Evolutionary conservation across 2,888 invertebrate species (phyloP), one percentile per base, ranked within the genome.

Genomic region (Chrysolina oricalcia): DNA sequence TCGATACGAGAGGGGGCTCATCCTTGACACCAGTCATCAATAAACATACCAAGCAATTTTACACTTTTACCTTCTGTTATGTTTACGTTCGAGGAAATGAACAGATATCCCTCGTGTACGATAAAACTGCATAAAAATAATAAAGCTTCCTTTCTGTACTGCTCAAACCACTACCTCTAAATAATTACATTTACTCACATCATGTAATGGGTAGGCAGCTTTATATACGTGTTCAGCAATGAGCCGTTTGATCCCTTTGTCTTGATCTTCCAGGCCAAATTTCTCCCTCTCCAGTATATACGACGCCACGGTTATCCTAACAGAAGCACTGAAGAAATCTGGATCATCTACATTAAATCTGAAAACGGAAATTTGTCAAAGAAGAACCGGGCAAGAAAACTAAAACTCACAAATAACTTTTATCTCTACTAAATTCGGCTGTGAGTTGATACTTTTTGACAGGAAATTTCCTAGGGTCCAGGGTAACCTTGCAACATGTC

Each of bases 121-220:
- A n/a, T n/a, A n/a, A n/a, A n/a, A n/a, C n/a, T n/a, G n/a, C n/a
- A n/a, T n/a, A n/a, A n/a, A n/a, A n/a, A n/a, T n/a, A n/a, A n/a
- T n/a, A n/a, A n/a, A n/a, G n/a, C n/a, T n/a, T n/a, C n/a, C n/a
- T n/a, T n/a, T n/a, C n/a, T n/a, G n/a, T n/a, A n/a, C n/a, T n/a
- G n/a, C n/a, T n/a, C n/a, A n/a, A n/a, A n/a, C n/a, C n/a, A n/a
- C n/a, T n/a, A n/a, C 2, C 2, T 27, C 2, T 5, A 2, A 27
- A 27, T 2, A 27, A 27, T 27, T 40, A 0, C 40, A 70, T 50
- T 63, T 77, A 88, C 91, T 91, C 89, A 94, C 94, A 89, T 95
- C 94, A 87, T 95, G 95, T 73, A 95, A 87, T 4, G 95, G 94
- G 87, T 94, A 95, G 11, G 94, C 93, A 75, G 93, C 93, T 56